Evolutionary conservation across 1,140 invertebrate species (phyloP), one percentile per base, ranked within the genome.

Genomic region (Neotoxoptera formosana): DNA sequence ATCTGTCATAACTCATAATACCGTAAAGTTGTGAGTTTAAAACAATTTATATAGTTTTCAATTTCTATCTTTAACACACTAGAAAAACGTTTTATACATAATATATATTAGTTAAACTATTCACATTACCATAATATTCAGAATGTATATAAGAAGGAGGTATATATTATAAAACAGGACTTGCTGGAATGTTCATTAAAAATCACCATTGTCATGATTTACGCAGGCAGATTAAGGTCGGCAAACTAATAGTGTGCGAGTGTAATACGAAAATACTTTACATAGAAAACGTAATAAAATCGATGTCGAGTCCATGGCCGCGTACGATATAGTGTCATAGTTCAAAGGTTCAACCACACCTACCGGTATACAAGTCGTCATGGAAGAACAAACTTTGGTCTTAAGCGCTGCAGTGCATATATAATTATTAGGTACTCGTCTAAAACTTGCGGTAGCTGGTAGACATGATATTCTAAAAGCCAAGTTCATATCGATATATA

Each of bases 281-380:
- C 60, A 36, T 48, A 23, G n/a, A 51, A 83, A 48, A 51, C 2
- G 51, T 53, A 83, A 51, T 81, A 86, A 56, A 84, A 84, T n/a
- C 76, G 34, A 51, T 51, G 45, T 84, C 47, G 76, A 93, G 91
- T 93, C 91, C 91, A 93, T 45, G 91, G 91, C 48, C 91, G 34
- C n/a, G 34, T 30, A 21, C 67, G 47, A 45, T 84, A 84, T 41
- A 84, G 76, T 93, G 91, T 84, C 91, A 56, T 56, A 86, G 91
- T 93, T 93, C 91, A 93, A 84, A 93, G 36, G 91, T 86, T 83
- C 25, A 56, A 93, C 91, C 91, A 45, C 91, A 45, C 91, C 91
- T 83, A 45, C 81, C 25, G 14, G 20, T 81, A n/a, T n/a, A 17
- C 25, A 67, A 90, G 56, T 90, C 41, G 89, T 90, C 89, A 30